A percentile compares a stretch with the other conserved stretches of the same genome.
These are phyloP conservation scores for Linurgus olivaceus DNA, from an alignment of 2,797 vertebrate species.

Conservation along the genomic window DNA sequence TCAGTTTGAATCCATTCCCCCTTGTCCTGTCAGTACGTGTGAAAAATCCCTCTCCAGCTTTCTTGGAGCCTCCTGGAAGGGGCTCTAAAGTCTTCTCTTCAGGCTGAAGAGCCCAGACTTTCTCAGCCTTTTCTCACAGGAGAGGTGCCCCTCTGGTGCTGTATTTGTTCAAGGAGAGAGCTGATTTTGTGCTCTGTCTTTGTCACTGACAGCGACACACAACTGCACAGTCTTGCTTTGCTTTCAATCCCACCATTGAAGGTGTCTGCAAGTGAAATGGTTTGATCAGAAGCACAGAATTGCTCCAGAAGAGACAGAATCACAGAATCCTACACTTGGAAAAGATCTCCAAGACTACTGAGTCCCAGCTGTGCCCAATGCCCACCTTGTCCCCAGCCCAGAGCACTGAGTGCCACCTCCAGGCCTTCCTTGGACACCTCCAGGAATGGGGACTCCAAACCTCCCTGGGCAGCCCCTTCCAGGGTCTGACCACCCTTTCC, in stretches of 20 bases:
- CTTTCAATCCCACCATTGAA: background rate
- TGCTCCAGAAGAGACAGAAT: background rate
- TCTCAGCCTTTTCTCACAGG: background rate
- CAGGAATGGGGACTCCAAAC: background rate
- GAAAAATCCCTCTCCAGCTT: background rate
- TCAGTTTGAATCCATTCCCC: background rate
- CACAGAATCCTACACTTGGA: background rate
- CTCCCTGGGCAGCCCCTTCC: background rate
- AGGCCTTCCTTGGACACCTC: background rate
- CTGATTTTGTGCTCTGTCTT: background rate
- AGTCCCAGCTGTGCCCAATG: rapidly evolving
- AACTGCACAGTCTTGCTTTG: background rate
- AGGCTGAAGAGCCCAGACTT: background rate
- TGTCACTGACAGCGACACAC: background rate
- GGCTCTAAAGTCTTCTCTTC: background rate
- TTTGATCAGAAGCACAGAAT: background rate
- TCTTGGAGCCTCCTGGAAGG: background rate
- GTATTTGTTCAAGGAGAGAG: background rate
- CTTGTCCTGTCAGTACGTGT: background rate
- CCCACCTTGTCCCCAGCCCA: background rate
- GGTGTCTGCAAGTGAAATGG: background rate
- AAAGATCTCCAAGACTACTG: rapidly evolving
- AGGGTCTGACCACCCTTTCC: background rate
- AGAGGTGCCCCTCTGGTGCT: background rate
- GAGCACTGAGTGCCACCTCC: background rate